Evolutionary conservation across 1,140 invertebrate species (phyloP), one percentile per base, ranked within the genome.

Genomic region (Andricus grossulariae): DNA sequence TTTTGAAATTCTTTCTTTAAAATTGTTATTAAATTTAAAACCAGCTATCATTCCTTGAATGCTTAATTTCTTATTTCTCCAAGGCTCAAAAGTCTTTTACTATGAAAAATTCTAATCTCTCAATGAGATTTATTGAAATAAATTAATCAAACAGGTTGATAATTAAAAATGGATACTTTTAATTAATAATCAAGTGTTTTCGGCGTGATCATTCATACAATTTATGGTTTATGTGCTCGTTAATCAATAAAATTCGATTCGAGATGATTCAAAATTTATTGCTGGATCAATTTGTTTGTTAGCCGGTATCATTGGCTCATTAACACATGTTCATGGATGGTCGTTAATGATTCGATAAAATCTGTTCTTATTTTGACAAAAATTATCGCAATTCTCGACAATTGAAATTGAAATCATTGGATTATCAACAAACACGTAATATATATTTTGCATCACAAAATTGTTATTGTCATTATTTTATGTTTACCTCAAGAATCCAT

Each of bases 261-360:
- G 49, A 73, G 77, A 25, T 4, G 45, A 70, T 32, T 50, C 25
- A 7, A 18, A 52, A 25, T 50, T 75, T 52, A 70, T 54, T 71
- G 39, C 3, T 55, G 54, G 32, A 39, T 75, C 15, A 66, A 72
- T 73, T 77, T 51, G 72, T 75, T 75, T 50, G 32, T 75, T 19
- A 18, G 19, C 8, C 19, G 39, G 18, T 74, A 74, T 25, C 39
- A 21, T 45, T 45, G 21, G 55, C 13, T 52, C 49, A 18, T n/a
- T 74, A 49, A 52, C 51, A 60, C 21, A 72, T 52, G 15, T 51
- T 50, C 18, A 50, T 45, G 25, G 39, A 66, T 75, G 21, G 49
- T 75, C 49, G 45, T 57, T 15, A 32, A 13, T 49, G 52, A 51
- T 66, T 45, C 13, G 32, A 75, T 52, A 18, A 75, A 66, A 50